Evolutionary conservation across 2,888 invertebrate species (phyloP).

Genomic region (Drosophila silvestris): DNA sequence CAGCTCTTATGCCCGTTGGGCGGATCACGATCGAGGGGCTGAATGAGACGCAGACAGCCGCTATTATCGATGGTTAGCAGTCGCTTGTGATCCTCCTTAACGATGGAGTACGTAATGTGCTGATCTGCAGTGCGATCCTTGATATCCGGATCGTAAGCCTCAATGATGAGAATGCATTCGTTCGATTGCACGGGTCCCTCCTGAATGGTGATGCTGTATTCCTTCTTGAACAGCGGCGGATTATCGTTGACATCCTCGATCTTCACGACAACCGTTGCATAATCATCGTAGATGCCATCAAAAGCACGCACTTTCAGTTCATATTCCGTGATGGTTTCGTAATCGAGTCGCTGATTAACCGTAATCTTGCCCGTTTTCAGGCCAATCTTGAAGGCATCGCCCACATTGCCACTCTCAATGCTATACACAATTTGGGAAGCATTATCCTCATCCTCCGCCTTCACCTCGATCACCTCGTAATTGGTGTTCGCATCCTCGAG

Average conservation of each 20-base stretch:
- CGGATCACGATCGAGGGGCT: constrained; percentile 94
- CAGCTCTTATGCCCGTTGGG: constrained; percentile 93
- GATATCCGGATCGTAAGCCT: constrained; percentile 94
- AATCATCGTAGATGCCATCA: constrained; percentile 93
- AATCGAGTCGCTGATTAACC: constrained; percentile 92
- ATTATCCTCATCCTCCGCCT: constrained; percentile 95
- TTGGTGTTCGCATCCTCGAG: constrained; percentile 94
- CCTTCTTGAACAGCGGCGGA: constrained; percentile 92
- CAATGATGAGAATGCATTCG: constrained; percentile 89
- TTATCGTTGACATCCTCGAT: constrained; percentile 97
- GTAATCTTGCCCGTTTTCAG: constrained; percentile 93
- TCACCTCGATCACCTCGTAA: constrained; percentile 93
- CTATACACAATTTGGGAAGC: constrained; percentile 94
- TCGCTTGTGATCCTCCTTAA: constrained; percentile 90
- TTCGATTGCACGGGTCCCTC: constrained; percentile 89
- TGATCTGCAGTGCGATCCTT: constrained; percentile 91
- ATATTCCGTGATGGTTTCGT: constrained; percentile 94
- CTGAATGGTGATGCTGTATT: constrained; percentile 90
- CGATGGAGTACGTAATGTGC: constrained; percentile 91
- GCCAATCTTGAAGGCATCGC: constrained; percentile 94
- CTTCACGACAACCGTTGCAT: constrained; percentile 92
- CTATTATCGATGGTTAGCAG: constrained; percentile 90
- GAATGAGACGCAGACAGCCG: constrained; percentile 88
- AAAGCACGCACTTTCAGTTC: constrained; percentile 93
- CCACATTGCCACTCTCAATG: constrained; percentile 94